phyloP scores from a whole-genome alignment of 2,797 vertebrate species.

The Todus mexicanus region DNA sequence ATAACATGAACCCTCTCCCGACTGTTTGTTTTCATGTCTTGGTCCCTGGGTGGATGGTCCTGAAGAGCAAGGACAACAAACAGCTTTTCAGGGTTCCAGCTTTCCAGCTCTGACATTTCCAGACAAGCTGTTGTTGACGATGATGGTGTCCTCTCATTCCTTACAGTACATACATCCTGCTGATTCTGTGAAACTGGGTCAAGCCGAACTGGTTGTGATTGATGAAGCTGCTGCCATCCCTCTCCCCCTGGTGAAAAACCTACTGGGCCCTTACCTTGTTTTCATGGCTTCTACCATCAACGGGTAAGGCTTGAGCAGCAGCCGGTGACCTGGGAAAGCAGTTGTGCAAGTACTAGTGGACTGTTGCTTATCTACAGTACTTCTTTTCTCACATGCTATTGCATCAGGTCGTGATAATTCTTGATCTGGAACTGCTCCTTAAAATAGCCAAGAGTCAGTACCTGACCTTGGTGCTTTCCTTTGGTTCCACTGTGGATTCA shows the following conservation, averaged over 20 bases:
- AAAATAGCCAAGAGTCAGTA: background rate
- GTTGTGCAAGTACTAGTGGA: background rate
- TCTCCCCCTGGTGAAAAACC: constrained; percentile 91
- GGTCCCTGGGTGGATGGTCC: background rate
- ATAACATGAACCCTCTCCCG: background rate
- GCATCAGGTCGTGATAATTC: background rate
- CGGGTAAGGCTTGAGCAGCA: constrained; percentile 77
- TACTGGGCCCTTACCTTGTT: constrained; percentile 93
- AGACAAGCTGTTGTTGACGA: background rate
- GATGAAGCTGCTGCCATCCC: constrained; percentile 98
- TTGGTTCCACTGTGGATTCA: background rate
- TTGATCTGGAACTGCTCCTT: background rate
- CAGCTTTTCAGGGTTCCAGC: background rate
- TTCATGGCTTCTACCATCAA: constrained; percentile 99
- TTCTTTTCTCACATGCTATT: background rate
- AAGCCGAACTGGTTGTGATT: constrained; percentile 95
- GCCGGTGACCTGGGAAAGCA: background rate
- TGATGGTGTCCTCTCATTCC: background rate
- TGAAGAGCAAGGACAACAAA: background rate
- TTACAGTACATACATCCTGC: constrained; percentile 93
- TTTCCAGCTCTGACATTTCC: background rate
- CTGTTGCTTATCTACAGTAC: background rate
- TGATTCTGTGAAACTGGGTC: constrained; percentile 92
- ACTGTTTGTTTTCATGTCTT: background rate
- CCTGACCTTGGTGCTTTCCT: background rate